Evolutionary conservation across 2,797 vertebrate species (phyloP).

Genomic region (Sardinella longiceps): DNA sequence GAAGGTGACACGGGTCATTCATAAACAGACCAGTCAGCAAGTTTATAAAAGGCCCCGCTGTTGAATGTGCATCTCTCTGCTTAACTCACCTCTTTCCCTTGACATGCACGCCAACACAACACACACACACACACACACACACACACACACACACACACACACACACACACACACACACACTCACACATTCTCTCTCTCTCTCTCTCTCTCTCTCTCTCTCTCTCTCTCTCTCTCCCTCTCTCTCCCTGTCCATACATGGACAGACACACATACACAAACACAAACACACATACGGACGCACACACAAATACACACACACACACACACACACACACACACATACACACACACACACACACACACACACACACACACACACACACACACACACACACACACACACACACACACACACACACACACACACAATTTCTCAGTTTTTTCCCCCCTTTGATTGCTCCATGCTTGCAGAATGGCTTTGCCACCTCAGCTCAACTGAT

Average conservation of each 20-base stretch:
- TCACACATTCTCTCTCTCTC: background rate
- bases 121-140: constrained; percentile 2
- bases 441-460: background rate
- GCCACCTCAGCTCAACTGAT: background rate
- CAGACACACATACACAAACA: background rate
- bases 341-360: background rate
- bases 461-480: background rate
- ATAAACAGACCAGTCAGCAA: constrained; percentile 66
- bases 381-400: constrained; percentile 37
- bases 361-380: constrained; percentile 24
- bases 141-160: constrained; percentile 29
- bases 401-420: constrained; percentile 25
- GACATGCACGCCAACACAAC: constrained; percentile 15
- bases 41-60: constrained; percentile 59
- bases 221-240: too few species aligned
- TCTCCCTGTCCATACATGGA: too few species aligned
- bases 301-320: too few species aligned
- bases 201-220: too few species aligned
- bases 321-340: too few species aligned
- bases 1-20: constrained; percentile 53
- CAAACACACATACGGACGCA: constrained; percentile 34
- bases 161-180: background rate
- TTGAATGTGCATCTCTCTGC: constrained; percentile 31
- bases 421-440: background rate
- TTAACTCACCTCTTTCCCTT: constrained; percentile 26